Evolutionary conservation across 2,888 invertebrate genomes (phyloP), one percentile per base, ranked within the genome.

Genomic region (Hydropsyche betteni): DNA sequence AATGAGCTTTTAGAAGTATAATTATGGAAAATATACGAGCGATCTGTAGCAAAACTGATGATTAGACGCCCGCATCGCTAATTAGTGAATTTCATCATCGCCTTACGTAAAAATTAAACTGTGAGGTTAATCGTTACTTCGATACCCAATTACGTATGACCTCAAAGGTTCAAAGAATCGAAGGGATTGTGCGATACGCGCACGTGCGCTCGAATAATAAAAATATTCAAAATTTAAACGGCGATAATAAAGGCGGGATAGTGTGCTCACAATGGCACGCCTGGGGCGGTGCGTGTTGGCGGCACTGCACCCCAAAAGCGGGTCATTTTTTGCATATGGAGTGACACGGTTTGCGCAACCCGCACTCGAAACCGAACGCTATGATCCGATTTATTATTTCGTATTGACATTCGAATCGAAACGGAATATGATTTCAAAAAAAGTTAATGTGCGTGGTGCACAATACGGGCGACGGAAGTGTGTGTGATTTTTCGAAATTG

Each of bases 251-350:
- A 44, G 44, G 44, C 44, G 44, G 44, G 44, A 44, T 44, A 44
- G 44, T 44, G 44, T 44, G 44, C 7, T 10, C 44, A 69, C 69
- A 69, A 69, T 69, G 44, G 69, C n/a, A 4, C 0, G 69, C 69
- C 69, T 14, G 44, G 69, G 69, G 69, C 69, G n/a, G 44, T 58
- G 24, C 58, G 16, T 8, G 58, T 58, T 58, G 44, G 44, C 44
- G 44, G 44, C 44, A 44, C 44, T 44, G 58, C 58, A 58, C 58
- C 58, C 58, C 58, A 69, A 69, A 69, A 69, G 14, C 50, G 69
- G 69, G 69, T 51, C 69, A 69, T 50, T 69, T 69, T 69, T 69
- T 69, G 69, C 69, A 69, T 69, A 68, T 14, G 33, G 34, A 14
- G 55, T 55, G 64, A n/a, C 24, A 64, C 12, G 12, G 5, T n/a